Base-by-base conservation (phyloP, 1,140 invertebrate species). In the Macrocentrus cingulum region DNA sequence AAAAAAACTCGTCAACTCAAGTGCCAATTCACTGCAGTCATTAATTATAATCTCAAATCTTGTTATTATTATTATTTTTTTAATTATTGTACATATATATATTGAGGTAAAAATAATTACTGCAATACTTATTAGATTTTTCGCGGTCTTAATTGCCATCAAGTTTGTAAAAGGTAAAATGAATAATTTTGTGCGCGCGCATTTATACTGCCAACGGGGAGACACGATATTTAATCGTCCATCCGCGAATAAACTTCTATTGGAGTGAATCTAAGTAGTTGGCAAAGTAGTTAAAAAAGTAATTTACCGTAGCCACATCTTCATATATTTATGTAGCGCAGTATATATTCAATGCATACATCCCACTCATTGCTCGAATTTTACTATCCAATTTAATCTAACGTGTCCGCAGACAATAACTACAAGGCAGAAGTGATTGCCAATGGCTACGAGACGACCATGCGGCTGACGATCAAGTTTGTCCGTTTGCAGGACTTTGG, bases 401-500 rank as follows among this genome's bases (percentile, higher is more conserved):
- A 44, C 56, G 34, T 55, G 48, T 23, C 67, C 55, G 5, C 56
- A 81, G 79, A 76, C 56, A 79, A 77, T 29, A 80, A 84, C 63
- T 86, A 85, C 62, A 75, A 80, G 56, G 79, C 84, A 6, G 78
- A 84, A 59, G 74, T 75, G 19, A 69, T 60, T 59, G 66, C 68
- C 63, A 81, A 80, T 6, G 78, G 77, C 42, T 83, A 86, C 57
- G 82, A 82, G 56, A 82, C 82, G 7, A 75, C 70, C 11, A 84
- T 88, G 76, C 80, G 79, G 64, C 70, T 89, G 25, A 80, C 77
- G 18, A 86, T 89, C 56, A 74, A 72, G 34, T 76, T 82, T 19
- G 74, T 88, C 16, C 74, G 81, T 37, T 57, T 71, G n/a, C 72
- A 80, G 25, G 87, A 88, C 72, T 85, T 81, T 63, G 86, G 85